These are phyloP conservation scores for Bambusicola thoracicus DNA, from an alignment of 2,113 vertebrate genomes.

Conservation along the genomic window DNA sequence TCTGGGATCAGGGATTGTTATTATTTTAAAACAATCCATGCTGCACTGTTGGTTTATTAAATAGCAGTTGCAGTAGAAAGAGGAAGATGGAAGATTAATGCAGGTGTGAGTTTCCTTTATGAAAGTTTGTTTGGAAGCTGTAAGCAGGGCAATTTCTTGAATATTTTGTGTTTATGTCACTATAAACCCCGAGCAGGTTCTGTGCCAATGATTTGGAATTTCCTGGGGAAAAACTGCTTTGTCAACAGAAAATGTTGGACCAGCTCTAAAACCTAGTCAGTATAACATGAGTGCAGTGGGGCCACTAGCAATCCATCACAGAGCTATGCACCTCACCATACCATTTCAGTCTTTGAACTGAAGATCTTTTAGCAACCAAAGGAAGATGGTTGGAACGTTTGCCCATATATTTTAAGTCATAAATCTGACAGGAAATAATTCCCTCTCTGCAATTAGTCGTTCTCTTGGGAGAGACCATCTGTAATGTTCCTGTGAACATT, in stretches of 20 bases:
- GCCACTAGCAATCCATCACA: background rate
- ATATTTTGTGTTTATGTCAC: background rate
- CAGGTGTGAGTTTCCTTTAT: background rate
- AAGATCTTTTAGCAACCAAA: constrained; percentile 9
- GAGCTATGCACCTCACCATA: background rate
- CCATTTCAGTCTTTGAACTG: background rate
- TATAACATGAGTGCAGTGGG: background rate
- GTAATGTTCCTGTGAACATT: background rate
- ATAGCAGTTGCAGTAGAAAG: background rate
- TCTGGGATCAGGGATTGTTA: background rate
- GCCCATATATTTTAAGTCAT: constrained; percentile 7
- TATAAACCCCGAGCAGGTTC: background rate
- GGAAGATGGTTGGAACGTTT: constrained; percentile 15
- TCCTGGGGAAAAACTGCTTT: background rate
- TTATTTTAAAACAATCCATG: background rate
- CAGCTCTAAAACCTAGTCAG: background rate
- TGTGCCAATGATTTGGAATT: background rate
- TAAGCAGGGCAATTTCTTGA: background rate
- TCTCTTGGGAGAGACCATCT: constrained; percentile 3
- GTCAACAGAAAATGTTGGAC: background rate
- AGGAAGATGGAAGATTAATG: background rate
- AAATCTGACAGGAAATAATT: constrained; percentile 36
- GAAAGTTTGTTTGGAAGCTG: background rate
- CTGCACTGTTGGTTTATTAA: background rate
- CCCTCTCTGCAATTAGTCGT: background rate